Base-by-base conservation (phyloP, 2,888 invertebrate genomes). In the Liposcelis brunnea region DNA sequence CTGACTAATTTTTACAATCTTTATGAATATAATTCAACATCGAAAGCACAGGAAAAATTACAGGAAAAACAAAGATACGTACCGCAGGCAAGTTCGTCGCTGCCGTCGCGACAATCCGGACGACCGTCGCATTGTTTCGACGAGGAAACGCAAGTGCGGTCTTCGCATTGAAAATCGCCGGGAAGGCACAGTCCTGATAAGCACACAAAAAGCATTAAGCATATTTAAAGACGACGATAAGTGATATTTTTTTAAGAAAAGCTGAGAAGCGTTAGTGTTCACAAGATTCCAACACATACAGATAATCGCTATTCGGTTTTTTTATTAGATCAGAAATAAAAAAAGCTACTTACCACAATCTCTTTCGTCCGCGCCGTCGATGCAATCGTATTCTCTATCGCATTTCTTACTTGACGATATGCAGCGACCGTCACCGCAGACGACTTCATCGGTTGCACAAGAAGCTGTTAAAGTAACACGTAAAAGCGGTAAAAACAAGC, bases 111-210 rank as follows among this genome's bases (percentile, higher is more conserved):
- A 60, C 77, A 77, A 58, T 77, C 74, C 34, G 53, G 54, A 32
- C 58, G 62, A 49, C 58, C 58, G 50, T 61, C 56, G 51, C 61
- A 60, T 43, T 53, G 47, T 12, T 54, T 52, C 21, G 52, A 50
- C 51, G 74, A 68, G 37, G 77, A 75, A 54, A 86, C 75, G 61
- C 85, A 85, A 54, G 72, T 70, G 43, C 80, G 77, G 60, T 83
- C 80, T 48, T 66, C 68, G 61, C 86, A 87, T 51, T 72, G 74
- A 63, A 80, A 84, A 55, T 69, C 65, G 21, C 42, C 43, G 11
- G 46, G 42, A 6, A 21, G n/a, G 35, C 49, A 49, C 19, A 45
- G 14, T 8, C 48, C 49, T 49, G 31, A 34, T 10, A 19, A 34
- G 15, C 31, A 31, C 32, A 32, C 31, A 43, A 26, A 31, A 26